Percentiles rank a stretch among this genome's conserved stretches.
These are phyloP conservation scores for Acanthosoma haemorrhoidale DNA, from an alignment of 2,888 invertebrate genomes.

Conservation along the genomic window DNA sequence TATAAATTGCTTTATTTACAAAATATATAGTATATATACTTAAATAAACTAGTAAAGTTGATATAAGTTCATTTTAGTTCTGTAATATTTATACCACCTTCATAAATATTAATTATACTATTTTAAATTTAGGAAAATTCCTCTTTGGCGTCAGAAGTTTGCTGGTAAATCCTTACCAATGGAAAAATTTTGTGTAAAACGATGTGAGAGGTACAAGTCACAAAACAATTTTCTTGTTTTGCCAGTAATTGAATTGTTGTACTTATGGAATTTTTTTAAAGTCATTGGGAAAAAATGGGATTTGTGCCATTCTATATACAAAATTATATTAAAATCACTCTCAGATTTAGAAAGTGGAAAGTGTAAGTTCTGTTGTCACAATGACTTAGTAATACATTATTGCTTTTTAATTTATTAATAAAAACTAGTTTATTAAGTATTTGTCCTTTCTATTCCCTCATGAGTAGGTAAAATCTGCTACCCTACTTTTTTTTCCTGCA, in stretches of 20 bases:
- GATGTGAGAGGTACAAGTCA: constrained; percentile 69
- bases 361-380: constrained; percentile 40
- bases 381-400: neutral
- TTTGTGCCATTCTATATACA: constrained; percentile 57
- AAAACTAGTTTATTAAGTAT: neutral
- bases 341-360: constrained; percentile 43
- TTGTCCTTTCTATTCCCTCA: neutral
- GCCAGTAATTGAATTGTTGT: constrained; percentile 82
- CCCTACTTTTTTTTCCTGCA: too few relatives aligned
- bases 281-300: constrained; percentile 66
- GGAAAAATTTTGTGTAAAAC: constrained; percentile 92
- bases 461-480: too few relatives aligned
- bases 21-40: too few relatives aligned
- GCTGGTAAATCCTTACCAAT: constrained; percentile 95
- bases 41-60: too few relatives aligned
- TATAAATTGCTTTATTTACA: too few relatives aligned
- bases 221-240: constrained; percentile 71
- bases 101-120: neutral
- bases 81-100: too few relatives aligned
- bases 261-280: constrained; percentile 88
- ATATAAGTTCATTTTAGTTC: too few relatives aligned
- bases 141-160: constrained; percentile 77
- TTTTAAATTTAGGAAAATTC: constrained; percentile 59
- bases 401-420: neutral
- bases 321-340: constrained; percentile 55